These are phyloP conservation scores for Hanleya hanleyi DNA, from an alignment of 2,888 invertebrate genomes.

Conservation along the genomic window DNA sequence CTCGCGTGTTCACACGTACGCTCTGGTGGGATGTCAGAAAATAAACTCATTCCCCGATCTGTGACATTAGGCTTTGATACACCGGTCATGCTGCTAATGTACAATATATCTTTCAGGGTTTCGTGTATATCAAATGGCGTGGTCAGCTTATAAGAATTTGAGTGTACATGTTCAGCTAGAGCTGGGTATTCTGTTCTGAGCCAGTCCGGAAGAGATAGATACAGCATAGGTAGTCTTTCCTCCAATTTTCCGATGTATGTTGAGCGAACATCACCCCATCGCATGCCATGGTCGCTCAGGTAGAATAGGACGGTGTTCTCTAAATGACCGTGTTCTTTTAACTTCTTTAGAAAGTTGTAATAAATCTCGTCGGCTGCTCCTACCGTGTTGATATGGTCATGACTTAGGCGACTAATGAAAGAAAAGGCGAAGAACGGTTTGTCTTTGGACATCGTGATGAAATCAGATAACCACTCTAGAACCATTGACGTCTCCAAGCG, in stretches of 20 bases:
- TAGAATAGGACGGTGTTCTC: constrained; percentile 60
- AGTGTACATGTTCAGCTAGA: no score
- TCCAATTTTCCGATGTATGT: no score
- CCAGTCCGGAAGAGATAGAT: no score
- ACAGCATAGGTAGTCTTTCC: no score
- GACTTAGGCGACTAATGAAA: constrained; percentile 88
- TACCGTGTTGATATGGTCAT: constrained; percentile 88
- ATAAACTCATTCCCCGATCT: constrained; percentile 78
- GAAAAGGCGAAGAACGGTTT: constrained; percentile 86
- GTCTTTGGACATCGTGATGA: constrained; percentile 78
- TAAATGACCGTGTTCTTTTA: constrained; percentile 66
- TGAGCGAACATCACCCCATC: no score
- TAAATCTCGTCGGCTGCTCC: constrained; percentile 82
- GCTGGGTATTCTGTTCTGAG: no score
- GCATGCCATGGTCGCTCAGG: no score
- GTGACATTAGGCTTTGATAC: constrained; percentile 78
- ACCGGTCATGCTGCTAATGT: constrained; percentile 79
- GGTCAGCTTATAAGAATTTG: no score
- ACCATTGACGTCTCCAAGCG: constrained; percentile 83
- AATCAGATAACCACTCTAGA: constrained; percentile 77
- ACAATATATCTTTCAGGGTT: constrained; percentile 79
- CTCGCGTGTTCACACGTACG: constrained; percentile 85
- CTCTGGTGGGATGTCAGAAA: constrained; percentile 81
- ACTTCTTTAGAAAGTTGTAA: constrained; percentile 77
- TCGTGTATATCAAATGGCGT: no score